Base-by-base conservation (phyloP, 2,797 vertebrate species). In the Natrix natrix region DNA sequence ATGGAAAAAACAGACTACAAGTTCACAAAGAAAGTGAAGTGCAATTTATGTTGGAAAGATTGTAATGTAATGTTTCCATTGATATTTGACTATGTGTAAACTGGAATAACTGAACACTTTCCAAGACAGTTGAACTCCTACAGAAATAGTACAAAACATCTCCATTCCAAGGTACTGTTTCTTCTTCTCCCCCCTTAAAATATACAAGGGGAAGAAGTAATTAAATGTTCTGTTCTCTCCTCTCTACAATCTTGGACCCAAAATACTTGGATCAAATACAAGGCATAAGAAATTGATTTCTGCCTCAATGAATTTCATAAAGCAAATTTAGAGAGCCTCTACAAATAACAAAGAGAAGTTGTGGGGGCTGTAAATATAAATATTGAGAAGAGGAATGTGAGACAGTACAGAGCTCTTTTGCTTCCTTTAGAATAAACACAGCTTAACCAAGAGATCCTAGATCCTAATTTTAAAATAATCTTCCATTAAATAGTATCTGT, bases 251-350 rank as follows among this genome's bases (percentile, higher is more conserved):
- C 28, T 3, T 86, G 94, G 95, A 93, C 90, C 92, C 60, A 48
- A 48, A 1, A 89, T 89, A 78, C 90, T 93, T 93, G 93, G 94
- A 92, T 87, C 37, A 26, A 86, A 88, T 90, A 8, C 54, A 12
- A 92, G 93, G 90, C 93, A 91, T 22, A 20, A 90, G 92, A 69
- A 87, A 57, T 16, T 88, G 91, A 43, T 2, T 74, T 87, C 83
- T 66, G 92, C 91, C 92, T 83, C 60, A 32, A 86, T 55, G 1
- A 5, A 69, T 54, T 92, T 96, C 95, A 94, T 96, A 95, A 95
- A 90, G 93, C 59, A 86, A 66, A 92, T 91, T 91, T 89, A 86
- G 89, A 94, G 88, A 93, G 69, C 60, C 93, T 60, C 90, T 86
- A 63, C 93, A 43, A n/a, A 7, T 87, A 61, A 90, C 88, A 91